These are phyloP conservation scores for Myotis yumanensis DNA, from an alignment of 2,113 vertebrate genomes.

Conservation along the genomic window DNA sequence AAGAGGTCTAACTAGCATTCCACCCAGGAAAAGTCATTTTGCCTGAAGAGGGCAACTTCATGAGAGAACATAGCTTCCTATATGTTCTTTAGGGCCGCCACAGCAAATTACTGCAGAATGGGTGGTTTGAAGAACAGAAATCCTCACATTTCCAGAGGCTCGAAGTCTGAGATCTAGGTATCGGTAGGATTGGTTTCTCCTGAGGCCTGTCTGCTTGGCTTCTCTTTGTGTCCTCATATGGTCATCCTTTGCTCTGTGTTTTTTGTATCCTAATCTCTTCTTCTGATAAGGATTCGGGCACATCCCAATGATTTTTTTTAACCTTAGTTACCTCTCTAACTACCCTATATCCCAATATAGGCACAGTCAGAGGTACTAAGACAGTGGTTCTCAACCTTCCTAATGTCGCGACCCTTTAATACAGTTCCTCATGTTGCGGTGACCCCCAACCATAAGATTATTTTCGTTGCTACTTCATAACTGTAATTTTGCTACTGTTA, in stretches of 20 bases:
- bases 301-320: not conserved
- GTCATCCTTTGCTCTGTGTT: not conserved
- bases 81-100: not conserved
- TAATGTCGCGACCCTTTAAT: no score
- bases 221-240: not conserved
- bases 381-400: no score
- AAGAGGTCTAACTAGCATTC: conserved; percentile 36
- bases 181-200: not conserved
- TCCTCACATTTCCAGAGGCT: not conserved
- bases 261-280: not conserved
- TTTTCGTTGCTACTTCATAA: no score
- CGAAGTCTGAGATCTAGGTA: not conserved
- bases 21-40: conserved; percentile 41
- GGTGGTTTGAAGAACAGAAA: not conserved
- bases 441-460: no score
- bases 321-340: not conserved
- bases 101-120: no score
- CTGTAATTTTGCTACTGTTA: no score
- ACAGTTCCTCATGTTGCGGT: no score
- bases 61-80: not conserved
- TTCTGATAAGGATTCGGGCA: not conserved
- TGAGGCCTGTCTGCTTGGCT: no score
- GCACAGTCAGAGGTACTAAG: not conserved
- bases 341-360: not conserved
- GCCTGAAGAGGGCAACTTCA: conserved; percentile 40